These are phyloP conservation scores for Chrysochloris asiatica DNA, from an alignment of 2,113 vertebrate genomes.

Conservation along the genomic window DNA sequence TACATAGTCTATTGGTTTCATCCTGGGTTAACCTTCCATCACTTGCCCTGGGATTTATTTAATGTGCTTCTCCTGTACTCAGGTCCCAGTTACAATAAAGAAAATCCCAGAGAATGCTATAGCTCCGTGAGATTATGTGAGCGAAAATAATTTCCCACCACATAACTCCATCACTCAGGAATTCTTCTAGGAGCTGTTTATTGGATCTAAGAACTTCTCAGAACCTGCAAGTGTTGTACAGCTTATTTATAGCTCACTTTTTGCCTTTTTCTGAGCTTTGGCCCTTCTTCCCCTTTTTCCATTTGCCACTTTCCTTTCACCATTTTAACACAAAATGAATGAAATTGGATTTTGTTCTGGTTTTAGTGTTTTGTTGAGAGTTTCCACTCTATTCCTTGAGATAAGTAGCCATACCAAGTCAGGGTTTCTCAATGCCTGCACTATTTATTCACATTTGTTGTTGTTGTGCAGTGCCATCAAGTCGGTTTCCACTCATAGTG, in stretches of 20 bases:
- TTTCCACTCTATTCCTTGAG: background rate
- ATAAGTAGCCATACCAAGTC: background rate
- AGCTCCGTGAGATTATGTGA: background rate
- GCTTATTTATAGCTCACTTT: too few relatives aligned
- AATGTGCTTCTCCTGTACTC: background rate
- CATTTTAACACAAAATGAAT: constrained; percentile 25
- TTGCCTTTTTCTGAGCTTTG: background rate
- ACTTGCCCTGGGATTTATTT: too few relatives aligned
- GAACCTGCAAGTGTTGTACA: too few relatives aligned
- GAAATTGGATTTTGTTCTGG: background rate
- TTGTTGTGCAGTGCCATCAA: too few relatives aligned
- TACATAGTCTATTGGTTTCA: background rate
- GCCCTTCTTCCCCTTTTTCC: background rate
- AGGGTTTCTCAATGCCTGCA: background rate
- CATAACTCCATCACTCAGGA: background rate
- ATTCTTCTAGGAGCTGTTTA: background rate
- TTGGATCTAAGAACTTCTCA: background rate
- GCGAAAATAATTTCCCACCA: background rate
- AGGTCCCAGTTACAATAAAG: background rate
- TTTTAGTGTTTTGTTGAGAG: background rate
- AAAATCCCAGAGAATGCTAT: background rate
- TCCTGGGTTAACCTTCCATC: too few relatives aligned
- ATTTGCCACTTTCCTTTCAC: background rate
- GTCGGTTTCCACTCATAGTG: too few relatives aligned
- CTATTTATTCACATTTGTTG: background rate